phyloP scores from a whole-genome alignment of 2,797 vertebrate genomes.

The Benthosema pterotum region DNA sequence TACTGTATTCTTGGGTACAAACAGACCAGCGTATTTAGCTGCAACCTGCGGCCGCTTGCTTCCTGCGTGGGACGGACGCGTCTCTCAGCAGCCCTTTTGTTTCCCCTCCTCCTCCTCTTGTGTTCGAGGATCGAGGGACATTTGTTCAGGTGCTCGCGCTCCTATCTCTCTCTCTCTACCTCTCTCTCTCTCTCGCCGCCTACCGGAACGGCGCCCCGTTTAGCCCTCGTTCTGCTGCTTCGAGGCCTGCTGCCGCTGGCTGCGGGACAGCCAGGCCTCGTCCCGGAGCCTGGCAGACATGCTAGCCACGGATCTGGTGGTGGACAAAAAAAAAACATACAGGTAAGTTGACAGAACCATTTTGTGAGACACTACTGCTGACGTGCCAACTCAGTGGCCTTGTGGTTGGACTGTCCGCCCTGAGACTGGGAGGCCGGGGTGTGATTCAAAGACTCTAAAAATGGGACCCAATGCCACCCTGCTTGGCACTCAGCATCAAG shows the following conservation, averaged over 20 bases:
- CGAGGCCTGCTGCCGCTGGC: too few relatives aligned
- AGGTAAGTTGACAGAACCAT: not conserved
- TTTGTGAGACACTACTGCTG: too few relatives aligned
- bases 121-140: constrained; percentile 44
- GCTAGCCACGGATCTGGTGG: constrained; percentile 50
- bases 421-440: too few relatives aligned
- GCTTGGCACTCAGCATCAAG: too few relatives aligned
- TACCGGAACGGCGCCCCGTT: too few relatives aligned
- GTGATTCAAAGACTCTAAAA: too few relatives aligned
- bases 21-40: constrained; percentile 35
- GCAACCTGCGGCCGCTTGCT: constrained; percentile 24
- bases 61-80: constrained; percentile 26
- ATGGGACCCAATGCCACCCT: too few relatives aligned
- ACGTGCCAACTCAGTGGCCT: too few relatives aligned
- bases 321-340: constrained; percentile 15
- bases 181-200: constrained; percentile 33
- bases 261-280: not conserved
- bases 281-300: constrained; percentile 33
- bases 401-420: too few relatives aligned
- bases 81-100: constrained; percentile 47
- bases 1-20: constrained; percentile 21
- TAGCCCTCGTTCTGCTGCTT: too few relatives aligned
- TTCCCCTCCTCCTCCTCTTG: constrained; percentile 21
- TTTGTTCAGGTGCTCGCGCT: constrained; percentile 73
- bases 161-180: constrained; percentile 23